Evolutionary conservation across 2,113 vertebrate species (phyloP), one percentile per base, ranked within the genome.

Genomic region (Ailuropoda melanoleuca): DNA sequence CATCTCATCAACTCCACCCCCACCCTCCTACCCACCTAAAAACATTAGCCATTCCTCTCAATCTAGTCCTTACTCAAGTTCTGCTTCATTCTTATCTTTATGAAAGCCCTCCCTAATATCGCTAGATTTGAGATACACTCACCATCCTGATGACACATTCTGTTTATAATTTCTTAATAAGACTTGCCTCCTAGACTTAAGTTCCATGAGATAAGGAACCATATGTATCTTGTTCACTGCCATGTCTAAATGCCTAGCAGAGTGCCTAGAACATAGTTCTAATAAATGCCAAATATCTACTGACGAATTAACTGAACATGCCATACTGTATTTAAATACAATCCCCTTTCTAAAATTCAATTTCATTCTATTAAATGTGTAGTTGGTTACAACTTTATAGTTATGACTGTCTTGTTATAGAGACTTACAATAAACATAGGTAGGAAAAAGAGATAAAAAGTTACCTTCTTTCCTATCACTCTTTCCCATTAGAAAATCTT

Each of bases 401-500:
- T 50, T 31, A 80, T 3, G 13, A 68, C 19, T 77, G 92, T 39
- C 46, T 39, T 82, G 55, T 91, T 95, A 88, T 6, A 12, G 60
- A 86, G 64, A 86, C 21, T 91, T 81, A 93, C 1, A 60, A 81
- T 56, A 81, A 89, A 53, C 66, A 88, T 7, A 81, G 11, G 26
- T 3, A 93, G 91, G 68, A 90, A 68, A 95, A 6, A 89, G 89
- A 26, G 75, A 66, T 93, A 55, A 55, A 94, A 17, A 24, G 93
- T 86, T 97, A 99, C 99, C 99, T 98, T 99, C 99, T 98, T 99
- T 99, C 91, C 99, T 99, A 95, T 99, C 99, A 14, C 99, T 99
- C 97, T 99, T 99, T 77, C 99, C 99, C 99, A 99, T 99, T 43
- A 99, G 99, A 98, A 99, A 99, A 98, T 99, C 99, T 98, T 99